Evolutionary conservation across 2,797 vertebrate genomes (phyloP).

Genomic region (Poeciliopsis paucimaculata): DNA sequence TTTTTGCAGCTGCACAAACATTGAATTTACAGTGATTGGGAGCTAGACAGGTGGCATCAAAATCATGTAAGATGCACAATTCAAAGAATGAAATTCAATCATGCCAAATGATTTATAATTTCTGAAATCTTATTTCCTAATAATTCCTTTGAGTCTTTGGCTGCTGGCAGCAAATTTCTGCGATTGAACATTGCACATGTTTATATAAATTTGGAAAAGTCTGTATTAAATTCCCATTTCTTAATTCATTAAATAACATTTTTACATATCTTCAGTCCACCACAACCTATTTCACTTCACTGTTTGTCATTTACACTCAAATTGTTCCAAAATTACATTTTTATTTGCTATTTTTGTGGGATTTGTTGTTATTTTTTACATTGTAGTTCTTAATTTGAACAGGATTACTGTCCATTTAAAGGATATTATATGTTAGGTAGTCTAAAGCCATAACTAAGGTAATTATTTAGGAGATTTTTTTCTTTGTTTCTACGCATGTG

Average conservation of each 20-base stretch:
- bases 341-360: background rate
- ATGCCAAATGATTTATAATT: background rate
- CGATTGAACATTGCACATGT: background rate
- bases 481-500: background rate
- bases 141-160: background rate
- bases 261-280: background rate
- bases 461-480: background rate
- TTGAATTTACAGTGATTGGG: background rate
- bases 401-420: background rate
- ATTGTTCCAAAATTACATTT: background rate
- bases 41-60: constrained; percentile 6
- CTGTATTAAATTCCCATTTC: background rate
- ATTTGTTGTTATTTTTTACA: background rate
- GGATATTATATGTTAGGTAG: background rate
- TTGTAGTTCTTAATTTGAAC: background rate
- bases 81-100: background rate
- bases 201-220: background rate
- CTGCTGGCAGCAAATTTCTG: background rate
- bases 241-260: background rate
- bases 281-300: background rate
- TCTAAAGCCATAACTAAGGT: background rate
- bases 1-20: constrained; percentile 4
- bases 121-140: background rate
- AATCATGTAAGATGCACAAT: background rate
- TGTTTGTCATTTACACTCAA: background rate